Conservation (phyloP, 2,888 invertebrate genomes). For the Trissoscelio sp. region DNA sequence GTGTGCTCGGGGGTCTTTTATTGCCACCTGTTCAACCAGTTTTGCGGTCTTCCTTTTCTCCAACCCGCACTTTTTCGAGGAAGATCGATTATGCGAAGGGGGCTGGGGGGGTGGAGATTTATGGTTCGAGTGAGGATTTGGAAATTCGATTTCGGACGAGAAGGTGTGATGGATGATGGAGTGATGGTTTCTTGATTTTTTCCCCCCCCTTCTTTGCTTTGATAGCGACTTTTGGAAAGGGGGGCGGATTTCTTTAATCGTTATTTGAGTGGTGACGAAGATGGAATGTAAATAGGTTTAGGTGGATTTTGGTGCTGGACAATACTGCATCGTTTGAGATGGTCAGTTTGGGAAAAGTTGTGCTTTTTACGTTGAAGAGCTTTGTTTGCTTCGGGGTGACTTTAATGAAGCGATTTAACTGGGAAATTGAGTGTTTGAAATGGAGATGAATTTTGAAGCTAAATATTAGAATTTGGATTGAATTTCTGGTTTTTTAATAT, state of each 20-base stretch:
- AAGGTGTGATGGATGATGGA: constrained; percentile 41
- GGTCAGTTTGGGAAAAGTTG: constrained; percentile 42
- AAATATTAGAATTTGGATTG: too few relatives aligned
- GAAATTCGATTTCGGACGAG: constrained; percentile 34
- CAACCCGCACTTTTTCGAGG: constrained; percentile 39
- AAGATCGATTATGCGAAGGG: constrained; percentile 64
- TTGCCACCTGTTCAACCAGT: constrained; percentile 60
- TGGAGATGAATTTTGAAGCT: too few relatives aligned
- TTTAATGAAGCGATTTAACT: constrained; percentile 40
- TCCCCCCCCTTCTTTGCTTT: constrained; percentile 13
- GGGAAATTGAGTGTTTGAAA: constrained; percentile 20
- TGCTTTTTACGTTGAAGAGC: constrained; percentile 22
- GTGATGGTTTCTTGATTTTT: background rate
- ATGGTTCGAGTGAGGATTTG: constrained; percentile 30
- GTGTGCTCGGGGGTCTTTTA: constrained; percentile 62
- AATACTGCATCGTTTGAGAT: constrained; percentile 17
- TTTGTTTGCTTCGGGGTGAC: constrained; percentile 25
- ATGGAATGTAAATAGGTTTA: constrained; percentile 44
- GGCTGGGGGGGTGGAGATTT: constrained; percentile 40
- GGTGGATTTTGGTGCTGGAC: constrained; percentile 13
- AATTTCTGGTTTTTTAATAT: too few relatives aligned
- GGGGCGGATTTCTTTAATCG: constrained; percentile 16
- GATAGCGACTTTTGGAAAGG: constrained; percentile 1
- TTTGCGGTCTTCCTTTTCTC: constrained; percentile 60
- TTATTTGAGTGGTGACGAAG: constrained; percentile 27